Base-by-base conservation (phyloP, 2,888 invertebrate species). In the Melanostoma scalare region DNA sequence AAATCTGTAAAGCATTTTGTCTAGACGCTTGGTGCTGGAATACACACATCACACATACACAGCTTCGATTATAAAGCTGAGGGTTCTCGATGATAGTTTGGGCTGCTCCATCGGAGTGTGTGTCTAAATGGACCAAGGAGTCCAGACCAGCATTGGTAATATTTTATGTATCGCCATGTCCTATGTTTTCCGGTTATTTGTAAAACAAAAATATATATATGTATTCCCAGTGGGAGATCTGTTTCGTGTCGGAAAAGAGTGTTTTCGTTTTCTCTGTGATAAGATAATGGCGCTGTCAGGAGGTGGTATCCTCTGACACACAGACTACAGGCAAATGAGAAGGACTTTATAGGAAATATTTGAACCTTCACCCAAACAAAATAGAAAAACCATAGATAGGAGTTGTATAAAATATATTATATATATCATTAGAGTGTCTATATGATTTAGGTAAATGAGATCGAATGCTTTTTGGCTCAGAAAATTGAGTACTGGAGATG, bases 1-100 rank as follows among this genome's bases (percentile, higher is more conserved):
- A 75, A 79, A 71, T 75, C 56, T 69, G 75, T 79, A 84, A 78
- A 79, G 71, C 65, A 67, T 75, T 84, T 79, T 79, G 84, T 84
- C 84, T 84, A 84, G 84, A 84, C 84, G 53, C 48, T 63, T 33
- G 40, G 61, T 46, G 20, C 35, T 44, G 55, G 4, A 56, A 67
- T 9, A 61, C 53, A 52, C 40, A 55, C 67, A 33, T 42, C 44
- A 44, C n/a, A 10, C 48, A 55, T 67, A 61, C 67, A 40, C 20
- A 50, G 10, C 8, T 33, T 60, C 60, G n/a, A 60, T 40, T 20
- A 33, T 9, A 31, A 46, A 67, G 42, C 38, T 8, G 9, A 6
- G 36, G 9, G 40, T 36, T 55, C 42, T 55, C 60, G 53, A n/a
- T 33, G n/a, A n/a, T 38, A 6, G 53, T 63, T 63, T 63, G 38